These are phyloP conservation scores for Perdita meconis DNA, from an alignment of 2,888 invertebrate species.

Conservation along the genomic window DNA sequence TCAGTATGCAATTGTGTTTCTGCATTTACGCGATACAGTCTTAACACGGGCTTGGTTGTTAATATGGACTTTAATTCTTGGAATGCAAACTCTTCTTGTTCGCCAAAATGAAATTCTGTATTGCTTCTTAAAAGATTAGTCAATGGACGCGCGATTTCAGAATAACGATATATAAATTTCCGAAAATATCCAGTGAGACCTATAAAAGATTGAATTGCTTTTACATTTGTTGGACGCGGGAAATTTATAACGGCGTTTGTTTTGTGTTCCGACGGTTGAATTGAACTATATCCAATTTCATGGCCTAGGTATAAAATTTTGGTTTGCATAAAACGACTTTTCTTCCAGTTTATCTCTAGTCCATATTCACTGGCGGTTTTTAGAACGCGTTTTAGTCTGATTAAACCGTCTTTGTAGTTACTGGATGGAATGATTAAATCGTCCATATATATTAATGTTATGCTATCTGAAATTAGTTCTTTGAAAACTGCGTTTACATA, in stretches of 20 bases:
- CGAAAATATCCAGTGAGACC: constrained; percentile 64
- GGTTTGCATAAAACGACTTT: constrained; percentile 22
- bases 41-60: constrained; percentile 6
- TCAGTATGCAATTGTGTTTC: constrained; percentile 11
- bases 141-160: constrained; percentile 23
- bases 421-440: constrained; percentile 4
- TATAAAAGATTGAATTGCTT: constrained; percentile 41
- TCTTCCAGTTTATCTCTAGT: constrained; percentile 24
- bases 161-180: constrained; percentile 36
- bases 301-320: constrained; percentile 26
- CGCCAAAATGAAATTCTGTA: constrained; percentile 12
- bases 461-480: constrained; percentile 40
- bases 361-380: background rate
- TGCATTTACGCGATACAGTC: constrained; percentile 2
- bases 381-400: background rate
- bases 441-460: constrained; percentile 11
- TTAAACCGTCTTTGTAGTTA: background rate
- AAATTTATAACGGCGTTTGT: constrained; percentile 54
- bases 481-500: constrained; percentile 59
- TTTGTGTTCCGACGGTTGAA: constrained; percentile 32
- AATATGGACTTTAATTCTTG: constrained; percentile 3
- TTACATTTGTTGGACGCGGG: constrained; percentile 31
- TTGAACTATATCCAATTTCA: background rate
- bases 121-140: constrained; percentile 11
- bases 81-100: constrained; percentile 23